Evolutionary conservation across 2,888 invertebrate species (phyloP), one percentile per base, ranked within the genome.

Genomic region (Drosophila barbarae): DNA sequence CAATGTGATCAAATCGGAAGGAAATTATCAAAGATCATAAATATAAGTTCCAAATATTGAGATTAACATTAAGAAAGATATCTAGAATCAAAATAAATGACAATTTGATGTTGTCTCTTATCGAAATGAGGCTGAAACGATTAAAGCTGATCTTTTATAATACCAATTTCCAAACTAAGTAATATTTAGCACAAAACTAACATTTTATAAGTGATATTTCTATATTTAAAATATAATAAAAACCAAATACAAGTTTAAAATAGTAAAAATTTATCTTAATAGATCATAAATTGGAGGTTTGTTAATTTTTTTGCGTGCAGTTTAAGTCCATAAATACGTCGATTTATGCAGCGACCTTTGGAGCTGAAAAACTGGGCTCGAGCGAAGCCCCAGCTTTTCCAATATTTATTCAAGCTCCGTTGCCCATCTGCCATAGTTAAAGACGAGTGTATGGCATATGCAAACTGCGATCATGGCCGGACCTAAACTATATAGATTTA

Each of bases 381-480:
- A 56, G 56, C 12, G 32, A n/a, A 50, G 36, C 54, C 32, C 23
- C 58, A 32, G 58, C 36, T 52, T 66, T 52, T 52, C 67, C 63
- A 63, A 63, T 44, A 44, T 38, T 52, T 26, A 38, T 26, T 32
- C 39, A 36, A 13, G 55, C 23, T 36, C 30, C 30, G 38, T 7
- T 36, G 41, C 41, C 35, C 66, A 42, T 65, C 61, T 35, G 28
- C 15, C 28, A 35, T 15, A 23, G 18, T 10, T 56, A 30, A 12
- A 52, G 21, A 12, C 28, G 30, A 47, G 30, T 15, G 47, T 23
- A 2, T 26, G n/a, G 18, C 35, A 51, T 65, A 63, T 63, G 69
- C 69, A 69, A 66, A 66, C 65, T 32, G 9, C 38, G 69, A 66
- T 60, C 70, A 59, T 51, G 69, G 69, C 41, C 69, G 66, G 34